phyloP scores from a whole-genome alignment of 2,797 vertebrate genomes.

The Phataginus tetradactyla region DNA sequence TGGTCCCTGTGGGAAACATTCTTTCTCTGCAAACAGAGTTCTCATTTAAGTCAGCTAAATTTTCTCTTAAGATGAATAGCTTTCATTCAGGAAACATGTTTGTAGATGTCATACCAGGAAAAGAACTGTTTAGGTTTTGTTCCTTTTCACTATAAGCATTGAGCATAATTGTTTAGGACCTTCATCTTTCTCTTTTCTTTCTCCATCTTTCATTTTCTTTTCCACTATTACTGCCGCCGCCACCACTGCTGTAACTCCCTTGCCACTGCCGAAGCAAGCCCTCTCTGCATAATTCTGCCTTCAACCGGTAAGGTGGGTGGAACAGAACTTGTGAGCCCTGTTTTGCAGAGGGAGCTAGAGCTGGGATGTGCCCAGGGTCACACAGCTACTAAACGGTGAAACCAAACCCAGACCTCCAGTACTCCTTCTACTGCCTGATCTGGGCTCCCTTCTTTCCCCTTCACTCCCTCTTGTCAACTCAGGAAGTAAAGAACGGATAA shows the following conservation, averaged over 20 bases:
- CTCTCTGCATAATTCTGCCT: not conserved
- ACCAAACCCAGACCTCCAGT: not conserved
- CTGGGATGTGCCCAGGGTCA: not conserved
- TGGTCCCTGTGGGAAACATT: not conserved
- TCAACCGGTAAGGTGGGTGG: not conserved
- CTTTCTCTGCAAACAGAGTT: not conserved
- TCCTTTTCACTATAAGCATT: not conserved
- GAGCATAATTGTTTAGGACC: not conserved
- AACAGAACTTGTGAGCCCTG: not conserved
- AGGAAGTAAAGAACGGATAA: not conserved
- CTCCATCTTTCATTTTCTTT: not conserved
- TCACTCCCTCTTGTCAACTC: not conserved
- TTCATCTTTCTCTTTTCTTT: not conserved
- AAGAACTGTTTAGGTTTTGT: not conserved
- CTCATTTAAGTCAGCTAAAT: not conserved
- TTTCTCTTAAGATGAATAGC: not conserved
- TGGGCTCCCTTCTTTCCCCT: not conserved
- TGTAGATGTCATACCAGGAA: not conserved
- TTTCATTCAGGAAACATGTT: accelerated
- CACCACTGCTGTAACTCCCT: not conserved
- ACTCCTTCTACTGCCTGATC: not conserved
- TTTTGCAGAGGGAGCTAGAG: not conserved
- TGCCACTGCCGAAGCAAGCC: not conserved
- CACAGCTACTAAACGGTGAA: not conserved
- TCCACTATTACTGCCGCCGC: accelerated